Evolutionary conservation across 2,113 vertebrate genomes (phyloP).

Genomic region (Trichechus manatus): DNA sequence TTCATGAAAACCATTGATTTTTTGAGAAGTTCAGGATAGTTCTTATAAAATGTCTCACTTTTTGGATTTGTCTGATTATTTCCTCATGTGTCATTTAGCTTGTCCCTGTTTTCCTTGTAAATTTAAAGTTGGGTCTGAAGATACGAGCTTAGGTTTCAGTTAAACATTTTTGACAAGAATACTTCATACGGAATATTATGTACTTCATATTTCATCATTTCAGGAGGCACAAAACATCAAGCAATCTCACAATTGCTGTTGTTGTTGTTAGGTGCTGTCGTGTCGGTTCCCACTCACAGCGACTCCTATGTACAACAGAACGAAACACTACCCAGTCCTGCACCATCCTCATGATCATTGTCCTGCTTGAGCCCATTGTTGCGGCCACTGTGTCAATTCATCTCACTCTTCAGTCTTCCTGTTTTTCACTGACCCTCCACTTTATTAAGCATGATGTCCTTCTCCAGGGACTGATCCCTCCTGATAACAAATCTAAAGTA

Average conservation of each 20-base stretch:
- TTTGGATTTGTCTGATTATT: neutral
- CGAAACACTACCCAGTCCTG: no score
- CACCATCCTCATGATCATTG: no score
- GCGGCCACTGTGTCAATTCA: no score
- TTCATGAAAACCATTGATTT: slow-evolving; percentile 14
- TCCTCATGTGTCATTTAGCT: neutral
- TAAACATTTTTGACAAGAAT: slow-evolving; percentile 25
- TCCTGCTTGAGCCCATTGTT: no score
- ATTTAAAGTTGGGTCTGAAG: neutral
- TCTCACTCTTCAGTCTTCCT: no score
- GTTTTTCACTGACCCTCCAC: no score
- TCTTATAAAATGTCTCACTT: neutral
- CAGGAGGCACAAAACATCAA: neutral
- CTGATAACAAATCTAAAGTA: no score
- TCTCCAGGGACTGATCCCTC: no score
- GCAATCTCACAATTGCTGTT: neutral
- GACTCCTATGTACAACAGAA: no score
- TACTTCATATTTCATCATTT: neutral
- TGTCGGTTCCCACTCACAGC: no score
- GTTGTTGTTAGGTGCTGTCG: no score
- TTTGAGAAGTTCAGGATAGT: slow-evolving; percentile 2
- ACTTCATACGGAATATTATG: neutral
- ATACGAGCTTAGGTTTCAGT: neutral
- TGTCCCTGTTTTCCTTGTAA: neutral
- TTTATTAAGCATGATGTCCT: no score